phyloP scores from a whole-genome alignment of 2,888 invertebrate species.

The Hermodice carunculata region DNA sequence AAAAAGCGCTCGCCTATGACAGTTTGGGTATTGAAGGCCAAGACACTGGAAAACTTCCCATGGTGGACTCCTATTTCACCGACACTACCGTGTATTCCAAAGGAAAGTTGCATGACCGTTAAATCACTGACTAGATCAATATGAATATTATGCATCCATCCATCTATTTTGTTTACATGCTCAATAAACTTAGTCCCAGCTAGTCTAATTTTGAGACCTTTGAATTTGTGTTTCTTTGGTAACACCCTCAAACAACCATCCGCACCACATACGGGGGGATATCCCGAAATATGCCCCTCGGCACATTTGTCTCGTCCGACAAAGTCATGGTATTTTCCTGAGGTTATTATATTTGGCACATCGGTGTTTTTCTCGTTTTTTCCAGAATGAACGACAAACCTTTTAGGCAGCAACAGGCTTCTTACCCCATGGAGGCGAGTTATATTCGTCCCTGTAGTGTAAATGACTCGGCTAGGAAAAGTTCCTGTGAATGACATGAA shows the following conservation, averaged over 20 bases:
- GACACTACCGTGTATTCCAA: not conserved
- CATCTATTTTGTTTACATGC: not conserved
- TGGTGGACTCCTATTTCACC: not conserved
- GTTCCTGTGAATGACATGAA: too few relatives aligned
- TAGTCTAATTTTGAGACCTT: not conserved
- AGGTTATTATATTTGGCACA: too few relatives aligned
- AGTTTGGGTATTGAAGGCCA: not conserved
- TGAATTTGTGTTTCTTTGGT: not conserved
- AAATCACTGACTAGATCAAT: not conserved
- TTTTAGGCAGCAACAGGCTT: too few relatives aligned
- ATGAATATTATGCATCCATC: not conserved
- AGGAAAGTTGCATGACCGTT: not conserved
- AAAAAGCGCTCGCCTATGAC: not conserved
- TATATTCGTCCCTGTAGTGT: too few relatives aligned
- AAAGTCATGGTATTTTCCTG: too few relatives aligned
- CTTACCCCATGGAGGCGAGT: too few relatives aligned
- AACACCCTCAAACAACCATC: not conserved
- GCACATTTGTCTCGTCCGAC: too few relatives aligned
- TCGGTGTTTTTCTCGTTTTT: too few relatives aligned
- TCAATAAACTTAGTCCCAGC: not conserved
- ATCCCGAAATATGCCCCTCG: not conserved
- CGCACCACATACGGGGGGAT: not conserved
- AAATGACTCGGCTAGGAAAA: too few relatives aligned
- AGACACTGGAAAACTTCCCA: not conserved
- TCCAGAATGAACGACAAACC: too few relatives aligned